Percentiles rank a stretch among this genome's conserved stretches.
These are phyloP conservation scores for Tholera decimalis DNA, from an alignment of 2,888 invertebrate genomes.

Conservation along the genomic window DNA sequence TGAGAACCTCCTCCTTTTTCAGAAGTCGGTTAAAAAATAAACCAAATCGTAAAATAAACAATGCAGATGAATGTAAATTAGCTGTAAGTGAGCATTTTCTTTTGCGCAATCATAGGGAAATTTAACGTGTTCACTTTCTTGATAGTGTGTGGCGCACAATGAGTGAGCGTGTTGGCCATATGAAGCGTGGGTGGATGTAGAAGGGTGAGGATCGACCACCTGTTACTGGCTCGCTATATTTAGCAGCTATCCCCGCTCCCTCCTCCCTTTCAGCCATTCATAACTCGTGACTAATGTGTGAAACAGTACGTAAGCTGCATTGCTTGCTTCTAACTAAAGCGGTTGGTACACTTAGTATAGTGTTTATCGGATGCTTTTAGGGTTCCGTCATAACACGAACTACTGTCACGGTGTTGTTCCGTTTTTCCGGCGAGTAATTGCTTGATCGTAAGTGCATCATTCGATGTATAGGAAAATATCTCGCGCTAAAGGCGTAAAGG, in stretches of 20 bases:
- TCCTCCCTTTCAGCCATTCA: conserved; percentile 81
- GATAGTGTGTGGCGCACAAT: conserved; percentile 57
- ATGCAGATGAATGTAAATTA: conserved; percentile 35
- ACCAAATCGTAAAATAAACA: conserved; percentile 33
- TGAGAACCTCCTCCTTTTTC: too few relatives aligned
- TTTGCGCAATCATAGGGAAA: conserved; percentile 51
- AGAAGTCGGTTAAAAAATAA: too few relatives aligned
- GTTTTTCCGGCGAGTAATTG: conserved; percentile 42
- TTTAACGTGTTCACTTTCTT: conserved; percentile 61
- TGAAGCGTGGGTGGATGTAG: conserved; percentile 73
- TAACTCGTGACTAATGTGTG: conserved; percentile 89
- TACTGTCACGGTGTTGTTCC: conserved; percentile 40
- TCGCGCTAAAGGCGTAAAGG: not conserved
- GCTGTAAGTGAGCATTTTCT: conserved; percentile 35
- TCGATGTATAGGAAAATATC: conserved; percentile 16
- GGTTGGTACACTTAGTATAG: conserved; percentile 20
- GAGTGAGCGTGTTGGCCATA: conserved; percentile 59
- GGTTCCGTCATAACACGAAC: conserved; percentile 49
- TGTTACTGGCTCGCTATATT: conserved; percentile 86
- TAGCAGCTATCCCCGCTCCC: conserved; percentile 70
- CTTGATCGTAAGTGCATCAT: conserved; percentile 32
- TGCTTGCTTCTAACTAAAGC: conserved; percentile 56
- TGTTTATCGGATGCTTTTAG: conserved; percentile 56
- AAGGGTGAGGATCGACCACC: conserved; percentile 83
- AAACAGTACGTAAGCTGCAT: conserved; percentile 72